These are phyloP conservation scores for Salarias fasciatus DNA, from an alignment of 2,797 vertebrate genomes.

Conservation along the genomic window DNA sequence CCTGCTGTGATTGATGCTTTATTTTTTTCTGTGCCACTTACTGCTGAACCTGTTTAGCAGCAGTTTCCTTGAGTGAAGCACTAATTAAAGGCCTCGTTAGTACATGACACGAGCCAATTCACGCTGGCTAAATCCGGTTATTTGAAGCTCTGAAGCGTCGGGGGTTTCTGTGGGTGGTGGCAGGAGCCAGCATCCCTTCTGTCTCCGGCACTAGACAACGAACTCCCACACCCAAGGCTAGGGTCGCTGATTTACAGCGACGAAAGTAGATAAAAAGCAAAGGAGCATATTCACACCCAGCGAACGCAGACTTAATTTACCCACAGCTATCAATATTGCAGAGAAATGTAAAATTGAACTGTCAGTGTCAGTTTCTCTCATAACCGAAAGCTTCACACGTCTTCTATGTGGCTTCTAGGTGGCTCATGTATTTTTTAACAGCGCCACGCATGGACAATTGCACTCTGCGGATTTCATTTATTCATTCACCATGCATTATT, in stretches of 20 bases:
- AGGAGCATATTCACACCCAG: neutral
- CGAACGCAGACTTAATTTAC: too few species aligned
- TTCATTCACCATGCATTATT: slow-evolving; percentile 71
- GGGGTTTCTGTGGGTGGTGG: neutral
- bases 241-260: neutral
- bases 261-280: neutral
- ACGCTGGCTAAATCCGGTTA: slow-evolving; percentile 1
- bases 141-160: neutral
- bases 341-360: slow-evolving; percentile 22
- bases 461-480: slow-evolving; percentile 60
- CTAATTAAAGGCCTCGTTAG: neutral
- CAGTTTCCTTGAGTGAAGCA: slow-evolving; percentile 2
- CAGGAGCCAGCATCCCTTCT: too few species aligned
- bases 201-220: too few species aligned
- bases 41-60: neutral
- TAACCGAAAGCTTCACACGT: slow-evolving; percentile 19
- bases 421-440: slow-evolving; percentile 52
- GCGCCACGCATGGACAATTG: slow-evolving; percentile 37
- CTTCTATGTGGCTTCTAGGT: slow-evolving; percentile 20
- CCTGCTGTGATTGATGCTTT: too few species aligned
- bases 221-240: too few species aligned
- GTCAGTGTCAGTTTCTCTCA: slow-evolving; percentile 10
- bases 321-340: too few species aligned
- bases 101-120: neutral
- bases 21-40: neutral